Base-by-base conservation (phyloP, 2,797 vertebrate genomes). In the Pygocentrus nattereri region DNA sequence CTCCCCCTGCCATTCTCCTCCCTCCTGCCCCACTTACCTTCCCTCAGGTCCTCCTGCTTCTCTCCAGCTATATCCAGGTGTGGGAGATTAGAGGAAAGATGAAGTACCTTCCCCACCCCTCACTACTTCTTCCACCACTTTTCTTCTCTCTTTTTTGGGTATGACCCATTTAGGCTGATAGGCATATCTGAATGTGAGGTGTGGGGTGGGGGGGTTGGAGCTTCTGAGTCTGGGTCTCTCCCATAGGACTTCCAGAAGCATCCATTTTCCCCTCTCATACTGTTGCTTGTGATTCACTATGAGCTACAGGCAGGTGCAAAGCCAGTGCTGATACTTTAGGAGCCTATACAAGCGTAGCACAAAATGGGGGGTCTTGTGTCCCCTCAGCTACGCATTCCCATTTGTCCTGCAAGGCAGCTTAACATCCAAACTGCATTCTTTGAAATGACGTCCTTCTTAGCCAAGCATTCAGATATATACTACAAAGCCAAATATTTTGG, bases 151-250 rank as follows among this genome's bases (percentile, higher is more conserved):
- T 82, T 74, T 31, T 27, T 47, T 41, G 50, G 23, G 21, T 13
- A 5, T 92, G 93, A 93, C 93, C 94, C 88, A 93, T 87, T 93
- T 93, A 87, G 85, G 62, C 76, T 78, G 77, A 84, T 2, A 30
- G 70, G 56, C 49, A 68, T 18, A 30, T 80, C 81, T 79, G 56
- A 73, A 74, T 52, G 76, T 44, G 64, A 84, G 59, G 84, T 54
- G n/a, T n/a, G n/a, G n/a, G 71, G 74, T 82, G 58, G 90, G 85
- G 30, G 86, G 88, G 88, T 85, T 90, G 87, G 89, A 82, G 85
- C 77, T 84, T 82, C 67, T 87, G 79, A 84, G 87, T 90, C 88
- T 90, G 90, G 54, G 78, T 64, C 77, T 76, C 82, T 76, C 89
- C 85, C 88, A 85, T 64, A 79, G 76, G 87, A 80, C 78, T 72